Conservation (phyloP, 2,888 invertebrate genomes). For the Frankliniella intonsa region DNA sequence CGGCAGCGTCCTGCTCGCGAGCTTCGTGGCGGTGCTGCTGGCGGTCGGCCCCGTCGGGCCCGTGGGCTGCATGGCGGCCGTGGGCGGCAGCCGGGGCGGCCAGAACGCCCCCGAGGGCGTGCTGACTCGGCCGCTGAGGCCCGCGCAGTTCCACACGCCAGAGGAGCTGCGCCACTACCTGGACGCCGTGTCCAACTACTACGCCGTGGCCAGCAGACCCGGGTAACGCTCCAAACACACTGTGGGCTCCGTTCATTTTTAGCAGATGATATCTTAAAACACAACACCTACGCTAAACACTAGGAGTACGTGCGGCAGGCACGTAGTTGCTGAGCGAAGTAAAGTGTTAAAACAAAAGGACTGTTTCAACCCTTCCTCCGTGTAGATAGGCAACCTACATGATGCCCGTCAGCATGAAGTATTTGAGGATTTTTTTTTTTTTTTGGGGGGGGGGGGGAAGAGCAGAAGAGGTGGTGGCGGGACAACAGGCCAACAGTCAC, state of each 20-base stretch:
- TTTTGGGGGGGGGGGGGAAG: too few relatives aligned
- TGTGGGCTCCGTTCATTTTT: not conserved
- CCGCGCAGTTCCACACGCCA: constrained; percentile 54
- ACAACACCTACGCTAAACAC: too few relatives aligned
- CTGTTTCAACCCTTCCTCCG: too few relatives aligned
- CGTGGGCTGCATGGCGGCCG: constrained; percentile 48
- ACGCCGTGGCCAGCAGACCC: constrained; percentile 50
- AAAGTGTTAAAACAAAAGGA: too few relatives aligned
- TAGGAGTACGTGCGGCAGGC: too few relatives aligned
- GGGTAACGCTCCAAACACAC: not conserved
- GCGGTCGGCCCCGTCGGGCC: constrained; percentile 49
- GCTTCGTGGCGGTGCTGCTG: not conserved
- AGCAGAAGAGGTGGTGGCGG: too few relatives aligned
- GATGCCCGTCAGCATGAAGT: too few relatives aligned
- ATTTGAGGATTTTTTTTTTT: too few relatives aligned
- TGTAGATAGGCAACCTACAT: too few relatives aligned
- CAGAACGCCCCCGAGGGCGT: constrained; percentile 50
- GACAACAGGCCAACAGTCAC: too few relatives aligned
- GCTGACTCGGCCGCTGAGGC: constrained; percentile 51
- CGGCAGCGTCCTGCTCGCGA: not conserved
- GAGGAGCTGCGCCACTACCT: constrained; percentile 51
- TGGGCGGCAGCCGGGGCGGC: constrained; percentile 42
- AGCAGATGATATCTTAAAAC: not conserved
- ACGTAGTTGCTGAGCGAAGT: too few relatives aligned
- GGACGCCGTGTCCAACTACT: constrained; percentile 52